Conservation (phyloP, 2,113 vertebrate genomes). For the Riparia riparia region DNA sequence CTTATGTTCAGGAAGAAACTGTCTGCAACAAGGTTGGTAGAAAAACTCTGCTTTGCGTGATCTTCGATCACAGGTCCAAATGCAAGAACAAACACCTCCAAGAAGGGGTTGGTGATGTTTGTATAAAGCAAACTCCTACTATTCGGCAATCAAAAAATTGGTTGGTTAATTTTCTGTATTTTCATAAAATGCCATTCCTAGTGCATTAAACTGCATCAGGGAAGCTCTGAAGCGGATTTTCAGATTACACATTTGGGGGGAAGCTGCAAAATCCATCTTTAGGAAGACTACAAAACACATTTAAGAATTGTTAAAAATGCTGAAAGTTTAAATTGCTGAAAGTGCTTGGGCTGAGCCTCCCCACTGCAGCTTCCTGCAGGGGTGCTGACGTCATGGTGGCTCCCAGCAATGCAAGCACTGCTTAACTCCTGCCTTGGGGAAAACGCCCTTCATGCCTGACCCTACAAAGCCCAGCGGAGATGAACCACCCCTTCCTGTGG, state of each 20-base stretch:
- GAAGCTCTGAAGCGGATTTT: background rate
- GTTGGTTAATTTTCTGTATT: background rate
- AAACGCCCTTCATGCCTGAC: background rate
- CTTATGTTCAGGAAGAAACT: conserved; percentile 52
- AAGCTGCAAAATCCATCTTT: background rate
- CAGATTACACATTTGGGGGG: fast-evolving
- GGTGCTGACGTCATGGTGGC: fast-evolving
- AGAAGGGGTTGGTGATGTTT: background rate
- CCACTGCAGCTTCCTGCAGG: background rate
- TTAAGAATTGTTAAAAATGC: background rate
- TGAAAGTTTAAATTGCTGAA: background rate
- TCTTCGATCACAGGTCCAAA: conserved; percentile 34
- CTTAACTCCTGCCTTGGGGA: background rate
- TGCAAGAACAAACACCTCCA: conserved; percentile 22
- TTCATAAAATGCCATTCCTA: background rate
- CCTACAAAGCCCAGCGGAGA: background rate
- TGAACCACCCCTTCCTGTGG: background rate
- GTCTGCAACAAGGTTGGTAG: conserved; percentile 11
- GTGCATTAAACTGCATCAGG: background rate
- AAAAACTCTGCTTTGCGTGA: background rate
- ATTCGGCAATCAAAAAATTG: background rate
- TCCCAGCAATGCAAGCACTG: background rate
- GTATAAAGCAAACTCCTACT: background rate
- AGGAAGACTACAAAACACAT: background rate
- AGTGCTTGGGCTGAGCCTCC: background rate